Percentiles rank a stretch among this genome's conserved stretches.
phyloP scores from a whole-genome alignment of 2,888 invertebrate genomes.

The Leucophenga maculata region DNA sequence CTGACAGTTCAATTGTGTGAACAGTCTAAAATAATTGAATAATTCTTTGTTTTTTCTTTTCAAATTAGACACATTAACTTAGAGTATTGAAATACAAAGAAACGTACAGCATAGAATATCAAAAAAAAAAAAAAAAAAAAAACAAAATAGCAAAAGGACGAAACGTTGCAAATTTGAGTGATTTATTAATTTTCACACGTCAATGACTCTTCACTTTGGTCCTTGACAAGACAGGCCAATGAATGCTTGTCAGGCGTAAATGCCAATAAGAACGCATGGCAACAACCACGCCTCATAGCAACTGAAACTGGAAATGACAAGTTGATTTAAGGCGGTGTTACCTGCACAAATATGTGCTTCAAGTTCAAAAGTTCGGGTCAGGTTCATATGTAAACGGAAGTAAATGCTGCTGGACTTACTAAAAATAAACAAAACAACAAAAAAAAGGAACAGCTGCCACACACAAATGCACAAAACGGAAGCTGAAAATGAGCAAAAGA shows the following conservation, averaged over 20 bases:
- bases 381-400: no score
- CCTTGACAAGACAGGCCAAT: conserved; percentile 2
- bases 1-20: no score
- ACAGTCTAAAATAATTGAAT: no score
- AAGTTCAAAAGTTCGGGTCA: neutral
- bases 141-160: no score
- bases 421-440: neutral
- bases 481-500: neutral
- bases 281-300: neutral
- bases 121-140: no score
- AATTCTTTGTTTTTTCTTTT: no score
- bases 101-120: no score
- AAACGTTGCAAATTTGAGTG: conserved; percentile 14
- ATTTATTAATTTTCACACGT: conserved; percentile 40
- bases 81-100: no score
- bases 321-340: conserved; percentile 34
- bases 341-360: neutral
- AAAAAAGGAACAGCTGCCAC: neutral
- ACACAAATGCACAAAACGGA: neutral
- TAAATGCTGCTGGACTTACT: neutral
- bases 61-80: no score
- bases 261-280: neutral
- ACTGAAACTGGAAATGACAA: conserved; percentile 34
- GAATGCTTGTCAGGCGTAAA: neutral
- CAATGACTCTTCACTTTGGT: conserved; percentile 35